Evolutionary conservation across 1,140 invertebrate genomes (phyloP).

Genomic region (Cotesia chilonis): DNA sequence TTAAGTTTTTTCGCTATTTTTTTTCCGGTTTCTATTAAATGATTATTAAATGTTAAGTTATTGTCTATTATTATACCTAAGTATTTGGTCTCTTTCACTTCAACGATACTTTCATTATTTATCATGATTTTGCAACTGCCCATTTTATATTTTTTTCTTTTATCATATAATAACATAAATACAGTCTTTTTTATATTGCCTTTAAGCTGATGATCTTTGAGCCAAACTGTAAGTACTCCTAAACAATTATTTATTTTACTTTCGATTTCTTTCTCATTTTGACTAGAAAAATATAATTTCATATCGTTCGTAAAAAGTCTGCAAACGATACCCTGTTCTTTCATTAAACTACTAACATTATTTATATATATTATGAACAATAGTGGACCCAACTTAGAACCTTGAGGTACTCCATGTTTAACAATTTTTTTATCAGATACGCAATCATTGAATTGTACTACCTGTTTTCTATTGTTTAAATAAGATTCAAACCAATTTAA

Average conservation of each 20-base stretch:
- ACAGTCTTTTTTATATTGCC: background rate
- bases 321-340: background rate
- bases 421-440: background rate
- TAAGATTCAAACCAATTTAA: conserved; percentile 32
- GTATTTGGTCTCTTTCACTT: no score
- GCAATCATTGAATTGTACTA: background rate
- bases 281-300: conserved; percentile 19
- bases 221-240: background rate
- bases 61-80: background rate
- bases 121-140: background rate
- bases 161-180: background rate
- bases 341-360: background rate
- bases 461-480: conserved; percentile 18
- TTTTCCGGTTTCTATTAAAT: no score
- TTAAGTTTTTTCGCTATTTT: no score
- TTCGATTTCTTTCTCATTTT: conserved; percentile 16
- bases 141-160: background rate
- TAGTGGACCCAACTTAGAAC: conserved; percentile 19
- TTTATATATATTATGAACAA: conserved; percentile 34
- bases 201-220: background rate
- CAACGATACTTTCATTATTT: background rate
- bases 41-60: background rate
- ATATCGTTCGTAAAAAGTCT: conserved; percentile 39
- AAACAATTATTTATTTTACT: background rate
- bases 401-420: conserved; percentile 29